Evolutionary conservation across 2,797 vertebrate species (phyloP).

Genomic region (Adelosebastes latens): DNA sequence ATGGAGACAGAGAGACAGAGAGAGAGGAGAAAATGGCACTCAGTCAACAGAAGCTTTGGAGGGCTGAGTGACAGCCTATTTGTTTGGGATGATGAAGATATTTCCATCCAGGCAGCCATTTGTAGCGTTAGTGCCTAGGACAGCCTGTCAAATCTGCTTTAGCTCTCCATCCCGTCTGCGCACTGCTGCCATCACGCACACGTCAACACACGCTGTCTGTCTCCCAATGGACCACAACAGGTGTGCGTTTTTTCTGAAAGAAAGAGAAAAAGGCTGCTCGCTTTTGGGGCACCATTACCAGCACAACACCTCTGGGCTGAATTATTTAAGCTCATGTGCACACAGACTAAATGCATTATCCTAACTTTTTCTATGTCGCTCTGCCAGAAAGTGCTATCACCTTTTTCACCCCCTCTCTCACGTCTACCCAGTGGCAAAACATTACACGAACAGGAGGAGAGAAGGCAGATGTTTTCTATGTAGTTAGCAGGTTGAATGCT

Average conservation of each 20-base stretch:
- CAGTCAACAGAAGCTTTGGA: constrained; percentile 45
- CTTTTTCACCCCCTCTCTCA: neutral
- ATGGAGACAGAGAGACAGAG: constrained; percentile 3
- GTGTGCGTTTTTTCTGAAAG: constrained; percentile 34
- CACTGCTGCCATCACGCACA: constrained; percentile 38
- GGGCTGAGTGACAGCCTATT: constrained; percentile 67
- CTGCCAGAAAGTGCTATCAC: neutral
- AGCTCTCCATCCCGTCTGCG: constrained; percentile 58
- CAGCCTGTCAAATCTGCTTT: constrained; percentile 76
- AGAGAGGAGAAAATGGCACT: constrained; percentile 29
- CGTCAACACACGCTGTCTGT: constrained; percentile 35
- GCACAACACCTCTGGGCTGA: constrained; percentile 49
- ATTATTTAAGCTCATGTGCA: constrained; percentile 48
- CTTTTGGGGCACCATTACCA: constrained; percentile 49
- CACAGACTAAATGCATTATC: constrained; percentile 36
- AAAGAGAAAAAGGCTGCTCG: neutral
- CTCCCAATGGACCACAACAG: constrained; percentile 61
- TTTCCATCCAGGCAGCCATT: constrained; percentile 74
- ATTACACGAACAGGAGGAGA: neutral
- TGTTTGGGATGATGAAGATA: constrained; percentile 78
- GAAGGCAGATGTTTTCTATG: constrained; percentile 1
- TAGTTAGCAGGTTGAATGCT: constrained; percentile 29
- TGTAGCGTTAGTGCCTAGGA: constrained; percentile 67
- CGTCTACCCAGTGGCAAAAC: constrained; percentile 23
- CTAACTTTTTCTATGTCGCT: constrained; percentile 23